These are phyloP conservation scores for Parasteatoda tepidariorum DNA, from an alignment of 1,140 invertebrate genomes.

Conservation along the genomic window DNA sequence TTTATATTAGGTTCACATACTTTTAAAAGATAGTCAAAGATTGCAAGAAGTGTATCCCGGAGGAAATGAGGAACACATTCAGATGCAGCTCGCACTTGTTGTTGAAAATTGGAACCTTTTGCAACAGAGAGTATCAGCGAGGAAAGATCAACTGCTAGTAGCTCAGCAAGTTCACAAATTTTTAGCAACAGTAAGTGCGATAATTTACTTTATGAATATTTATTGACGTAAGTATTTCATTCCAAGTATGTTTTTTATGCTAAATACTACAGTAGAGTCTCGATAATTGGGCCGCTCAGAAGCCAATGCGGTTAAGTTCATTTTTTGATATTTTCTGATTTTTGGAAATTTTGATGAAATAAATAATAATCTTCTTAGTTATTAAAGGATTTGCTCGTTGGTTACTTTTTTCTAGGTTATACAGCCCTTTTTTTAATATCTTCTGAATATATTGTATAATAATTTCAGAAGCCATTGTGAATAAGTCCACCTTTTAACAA, in stretches of 20 bases:
- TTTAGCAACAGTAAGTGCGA: constrained; percentile 8
- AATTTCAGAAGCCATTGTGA: no score
- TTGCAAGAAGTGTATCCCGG: constrained; percentile 91
- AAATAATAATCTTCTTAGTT: no score
- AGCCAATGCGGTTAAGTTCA: no score
- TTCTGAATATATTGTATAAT: no score
- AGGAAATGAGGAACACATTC: constrained; percentile 89
- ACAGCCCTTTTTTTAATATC: no score
- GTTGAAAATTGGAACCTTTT: constrained; percentile 88
- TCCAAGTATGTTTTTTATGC: not conserved
- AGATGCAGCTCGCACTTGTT: constrained; percentile 85
- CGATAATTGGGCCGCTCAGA: no score
- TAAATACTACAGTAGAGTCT: no score
- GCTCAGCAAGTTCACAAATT: constrained; percentile 41
- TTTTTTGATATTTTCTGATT: no score
- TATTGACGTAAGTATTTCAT: not conserved
- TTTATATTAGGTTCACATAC: constrained; percentile 72
- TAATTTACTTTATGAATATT: not conserved
- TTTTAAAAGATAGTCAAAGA: constrained; percentile 90
- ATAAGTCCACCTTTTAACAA: no score
- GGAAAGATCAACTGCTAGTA: constrained; percentile 33
- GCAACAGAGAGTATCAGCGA: constrained; percentile 72
- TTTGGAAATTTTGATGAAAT: no score
- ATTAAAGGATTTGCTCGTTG: no score
- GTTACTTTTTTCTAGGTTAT: no score